These are phyloP conservation scores for Ramphastos sulfuratus DNA, from an alignment of 2,113 vertebrate species.

Conservation along the genomic window DNA sequence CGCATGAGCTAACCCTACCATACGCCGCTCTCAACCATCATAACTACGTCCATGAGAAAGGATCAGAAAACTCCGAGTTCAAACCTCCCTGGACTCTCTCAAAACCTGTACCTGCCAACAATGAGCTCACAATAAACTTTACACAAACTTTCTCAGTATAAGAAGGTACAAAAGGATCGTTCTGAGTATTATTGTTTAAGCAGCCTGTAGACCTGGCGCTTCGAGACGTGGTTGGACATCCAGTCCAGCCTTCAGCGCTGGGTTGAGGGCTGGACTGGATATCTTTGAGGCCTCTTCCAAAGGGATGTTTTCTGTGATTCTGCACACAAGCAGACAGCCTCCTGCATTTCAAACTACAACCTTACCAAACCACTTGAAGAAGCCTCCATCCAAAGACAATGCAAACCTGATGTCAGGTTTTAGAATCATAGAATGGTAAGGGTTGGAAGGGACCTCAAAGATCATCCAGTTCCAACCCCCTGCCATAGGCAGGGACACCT, in stretches of 20 bases:
- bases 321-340: background rate
- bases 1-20: background rate
- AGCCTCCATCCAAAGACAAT: background rate
- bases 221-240: too few species aligned
- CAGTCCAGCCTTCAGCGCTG: too few species aligned
- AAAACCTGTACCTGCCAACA: background rate
- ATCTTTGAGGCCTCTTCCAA: too few species aligned
- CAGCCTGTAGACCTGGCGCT: too few species aligned
- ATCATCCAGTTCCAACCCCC: too few species aligned
- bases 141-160: background rate
- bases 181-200: background rate
- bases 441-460: too few species aligned
- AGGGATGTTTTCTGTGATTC: too few species aligned
- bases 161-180: background rate
- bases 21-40: background rate
- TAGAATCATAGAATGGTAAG: too few species aligned
- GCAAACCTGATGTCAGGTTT: constrained; percentile 6
- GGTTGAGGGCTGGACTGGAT: too few species aligned
- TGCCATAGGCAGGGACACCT: too few species aligned
- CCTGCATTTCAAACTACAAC: background rate
- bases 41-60: background rate
- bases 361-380: background rate
- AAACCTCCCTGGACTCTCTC: background rate
- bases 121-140: background rate
- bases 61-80: background rate